Conservation (phyloP, 1,140 invertebrate genomes). For the Xylocopa sonorina region DNA sequence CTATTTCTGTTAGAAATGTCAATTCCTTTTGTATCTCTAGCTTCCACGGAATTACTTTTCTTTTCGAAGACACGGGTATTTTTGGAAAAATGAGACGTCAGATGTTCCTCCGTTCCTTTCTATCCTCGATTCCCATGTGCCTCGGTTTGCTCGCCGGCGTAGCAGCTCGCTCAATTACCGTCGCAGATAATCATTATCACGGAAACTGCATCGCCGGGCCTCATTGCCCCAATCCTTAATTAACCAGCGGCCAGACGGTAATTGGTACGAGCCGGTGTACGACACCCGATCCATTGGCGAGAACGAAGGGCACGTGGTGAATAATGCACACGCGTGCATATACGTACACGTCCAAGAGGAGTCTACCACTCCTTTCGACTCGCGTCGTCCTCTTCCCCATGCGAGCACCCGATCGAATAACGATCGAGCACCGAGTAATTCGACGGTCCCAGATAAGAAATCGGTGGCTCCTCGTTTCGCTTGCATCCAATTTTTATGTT, state of each 20-base stretch:
- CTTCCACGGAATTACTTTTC: too few relatives aligned
- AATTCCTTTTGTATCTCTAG: too few relatives aligned
- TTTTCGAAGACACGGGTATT: too few relatives aligned
- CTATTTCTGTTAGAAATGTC: too few relatives aligned
- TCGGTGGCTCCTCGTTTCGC: background rate
- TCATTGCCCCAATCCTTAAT: constrained; percentile 79
- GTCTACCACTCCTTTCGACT: background rate
- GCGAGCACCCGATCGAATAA: constrained; percentile 15
- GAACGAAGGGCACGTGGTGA: constrained; percentile 50
- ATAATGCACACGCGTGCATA: constrained; percentile 30
- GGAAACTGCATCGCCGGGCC: constrained; percentile 74
- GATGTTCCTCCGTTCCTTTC: background rate
- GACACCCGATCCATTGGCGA: constrained; percentile 56
- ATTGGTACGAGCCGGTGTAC: constrained; percentile 71
- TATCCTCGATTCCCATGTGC: background rate
- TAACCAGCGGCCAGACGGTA: constrained; percentile 72
- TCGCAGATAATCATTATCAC: constrained; percentile 76
- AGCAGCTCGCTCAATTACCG: constrained; percentile 74
- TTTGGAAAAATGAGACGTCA: background rate
- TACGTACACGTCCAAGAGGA: background rate
- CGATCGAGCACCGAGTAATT: constrained; percentile 9
- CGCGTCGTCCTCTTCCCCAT: background rate
- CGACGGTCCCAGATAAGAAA: constrained; percentile 22
- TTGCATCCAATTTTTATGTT: background rate
- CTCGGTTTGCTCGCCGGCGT: constrained; percentile 17